Evolutionary conservation across 2,113 vertebrate genomes (phyloP).

Genomic region (Xyliphius kryptos): DNA sequence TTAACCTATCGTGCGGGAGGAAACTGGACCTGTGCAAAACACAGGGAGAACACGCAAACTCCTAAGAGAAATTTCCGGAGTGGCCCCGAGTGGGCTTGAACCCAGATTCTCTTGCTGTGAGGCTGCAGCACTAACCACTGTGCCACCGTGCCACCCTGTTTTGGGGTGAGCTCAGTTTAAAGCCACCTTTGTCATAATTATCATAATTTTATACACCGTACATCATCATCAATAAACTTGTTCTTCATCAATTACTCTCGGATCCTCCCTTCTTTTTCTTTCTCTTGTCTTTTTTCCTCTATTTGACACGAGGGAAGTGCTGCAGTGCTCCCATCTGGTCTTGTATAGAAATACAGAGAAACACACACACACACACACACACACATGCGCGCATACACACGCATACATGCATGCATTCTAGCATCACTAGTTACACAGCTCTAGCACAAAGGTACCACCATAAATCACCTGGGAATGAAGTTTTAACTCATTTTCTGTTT

Average conservation of each 20-base stretch:
- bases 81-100: no score
- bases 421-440: constrained; percentile 1
- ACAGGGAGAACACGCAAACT: no score
- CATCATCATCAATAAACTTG: constrained; percentile 38
- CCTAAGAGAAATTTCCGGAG: no score
- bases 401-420: not conserved
- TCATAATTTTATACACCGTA: no score
- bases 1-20: no score
- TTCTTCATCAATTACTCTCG: constrained; percentile 21
- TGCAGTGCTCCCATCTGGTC: constrained; percentile 36
- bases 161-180: constrained; percentile 35
- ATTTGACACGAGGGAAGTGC: constrained; percentile 12
- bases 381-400: constrained; percentile 5
- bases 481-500: constrained; percentile 5
- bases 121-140: no score
- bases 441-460: constrained; percentile 3
- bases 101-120: no score
- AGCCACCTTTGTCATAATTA: constrained; percentile 39
- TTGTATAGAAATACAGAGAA: no score
- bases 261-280: not conserved
- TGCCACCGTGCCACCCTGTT: no score
- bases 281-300: no score
- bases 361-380: constrained; percentile 16
- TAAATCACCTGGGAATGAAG: constrained; percentile 21
- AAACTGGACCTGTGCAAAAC: no score